Evolutionary conservation across 2,113 vertebrate species (phyloP).

Genomic region (Ariopsis seemanni): DNA sequence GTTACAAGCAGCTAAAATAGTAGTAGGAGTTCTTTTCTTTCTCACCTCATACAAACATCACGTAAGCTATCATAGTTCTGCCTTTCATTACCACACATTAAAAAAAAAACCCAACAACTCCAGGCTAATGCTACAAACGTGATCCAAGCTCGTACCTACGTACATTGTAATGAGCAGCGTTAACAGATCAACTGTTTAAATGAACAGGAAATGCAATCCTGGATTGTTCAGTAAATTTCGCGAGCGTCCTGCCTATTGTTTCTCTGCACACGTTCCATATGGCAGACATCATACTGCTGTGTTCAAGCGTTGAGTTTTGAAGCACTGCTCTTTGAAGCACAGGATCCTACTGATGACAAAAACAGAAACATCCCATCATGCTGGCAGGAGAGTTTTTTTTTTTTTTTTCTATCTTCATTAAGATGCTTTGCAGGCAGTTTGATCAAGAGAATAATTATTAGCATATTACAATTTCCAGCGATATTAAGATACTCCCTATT

Average conservation of each 20-base stretch:
- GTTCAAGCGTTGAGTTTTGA: neutral
- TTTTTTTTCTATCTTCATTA: constrained; percentile 3
- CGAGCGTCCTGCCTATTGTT: neutral
- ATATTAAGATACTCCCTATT: constrained; percentile 33
- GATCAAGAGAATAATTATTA: constrained; percentile 42
- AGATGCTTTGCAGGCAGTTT: constrained; percentile 33
- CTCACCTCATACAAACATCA: neutral
- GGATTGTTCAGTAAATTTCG: neutral
- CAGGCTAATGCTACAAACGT: neutral
- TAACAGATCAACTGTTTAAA: neutral
- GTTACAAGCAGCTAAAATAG: neutral
- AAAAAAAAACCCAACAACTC: neutral
- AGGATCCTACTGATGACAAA: constrained; percentile 18
- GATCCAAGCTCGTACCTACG: neutral
- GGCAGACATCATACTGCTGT: neutral
- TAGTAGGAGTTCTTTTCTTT: neutral
- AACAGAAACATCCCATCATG: neutral
- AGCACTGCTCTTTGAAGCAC: constrained; percentile 23
- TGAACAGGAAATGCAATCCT: neutral
- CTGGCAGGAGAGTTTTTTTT: constrained; percentile 3
- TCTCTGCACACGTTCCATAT: neutral
- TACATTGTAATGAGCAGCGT: neutral
- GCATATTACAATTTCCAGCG: constrained; percentile 27
- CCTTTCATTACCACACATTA: neutral
- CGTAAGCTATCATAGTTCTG: neutral